phyloP scores from a whole-genome alignment of 2,797 vertebrate species.

The Peromyscus nudipes region DNA sequence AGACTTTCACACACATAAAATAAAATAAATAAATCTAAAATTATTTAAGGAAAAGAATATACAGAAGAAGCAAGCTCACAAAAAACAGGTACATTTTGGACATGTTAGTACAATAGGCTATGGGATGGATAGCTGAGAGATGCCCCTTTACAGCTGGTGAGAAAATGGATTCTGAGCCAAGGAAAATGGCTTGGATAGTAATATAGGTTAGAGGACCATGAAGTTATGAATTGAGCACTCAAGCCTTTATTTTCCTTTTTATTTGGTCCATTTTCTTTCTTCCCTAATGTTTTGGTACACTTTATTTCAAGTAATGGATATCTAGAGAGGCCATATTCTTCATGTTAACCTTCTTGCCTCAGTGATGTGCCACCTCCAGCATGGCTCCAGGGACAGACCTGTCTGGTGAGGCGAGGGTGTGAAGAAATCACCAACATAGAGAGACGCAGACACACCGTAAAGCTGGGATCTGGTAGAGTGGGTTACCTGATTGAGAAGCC shows the following conservation, averaged over 20 bases:
- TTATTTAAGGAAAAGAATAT: neutral
- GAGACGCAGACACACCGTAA: no score
- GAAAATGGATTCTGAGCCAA: conserved; percentile 27
- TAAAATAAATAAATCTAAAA: neutral
- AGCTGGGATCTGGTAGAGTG: neutral
- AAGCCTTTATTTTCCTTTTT: neutral
- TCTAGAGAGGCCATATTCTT: conserved; percentile 25
- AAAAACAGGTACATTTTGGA: neutral
- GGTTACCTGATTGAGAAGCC: neutral
- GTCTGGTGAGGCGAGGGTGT: neutral
- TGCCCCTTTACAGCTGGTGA: neutral
- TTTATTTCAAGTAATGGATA: neutral
- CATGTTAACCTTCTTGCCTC: neutral
- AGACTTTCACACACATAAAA: neutral
- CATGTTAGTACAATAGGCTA: neutral
- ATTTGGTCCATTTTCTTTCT: neutral
- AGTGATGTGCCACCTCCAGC: neutral
- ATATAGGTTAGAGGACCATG: neutral
- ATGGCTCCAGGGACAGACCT: neutral
- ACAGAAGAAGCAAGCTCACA: neutral
- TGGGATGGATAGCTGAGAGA: neutral
- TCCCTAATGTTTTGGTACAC: neutral
- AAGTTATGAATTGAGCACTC: neutral
- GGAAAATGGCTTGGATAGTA: neutral
- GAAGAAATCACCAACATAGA: neutral